Base-by-base conservation (phyloP, 2,797 vertebrate species). In the Lepus townsendii region DNA sequence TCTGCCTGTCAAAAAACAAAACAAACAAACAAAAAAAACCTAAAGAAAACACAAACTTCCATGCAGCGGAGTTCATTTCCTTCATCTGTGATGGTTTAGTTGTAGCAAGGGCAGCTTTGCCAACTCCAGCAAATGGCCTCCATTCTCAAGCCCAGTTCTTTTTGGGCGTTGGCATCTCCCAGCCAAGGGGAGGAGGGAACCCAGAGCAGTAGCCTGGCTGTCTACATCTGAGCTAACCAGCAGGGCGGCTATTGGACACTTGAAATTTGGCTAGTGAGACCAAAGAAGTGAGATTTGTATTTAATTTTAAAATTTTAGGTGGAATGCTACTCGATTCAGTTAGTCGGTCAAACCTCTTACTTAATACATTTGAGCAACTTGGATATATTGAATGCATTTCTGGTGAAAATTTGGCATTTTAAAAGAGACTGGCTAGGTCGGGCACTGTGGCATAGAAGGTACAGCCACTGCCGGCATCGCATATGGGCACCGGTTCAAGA, bases 311-410 rank as follows among this genome's bases (percentile, higher is more conserved):
- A 30, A 54, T 90, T 27, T 13, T 13, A 50, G n/a, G 60, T 72
- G 68, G 90, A 60, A 11, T 7, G 11, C 84, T 35, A 42, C 30
- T 57, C 54, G 19, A 2, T 47, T 66, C 24, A 54, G 38, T 88
- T 89, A 72, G 38, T 72, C 19, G 8, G 42, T 47, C 42, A 47
- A 47, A 47, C 8, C 42, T 47, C 42, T 47, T 71, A 52, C 66
- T 73, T 63, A 78, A 83, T 57, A 32, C 77, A 78, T 65, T 83
- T 84, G 47, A 80, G 76, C 35, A 80, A 52, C 65, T 52, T n/a
- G 60, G 5, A 62, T 82, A 42, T 90, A 75, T 47, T 27, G 35
- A 76, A 63, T 66, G 52, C 76, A 27, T 71, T 89, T 76, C 50
- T 63, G 71, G 52, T 52, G 68, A 83, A 73, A 94, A 72, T 83